Percentiles rank a stretch among this genome's conserved stretches.
Conservation (phyloP, 2,797 vertebrate genomes). For the Pseudotriccus pelzelni region DNA sequence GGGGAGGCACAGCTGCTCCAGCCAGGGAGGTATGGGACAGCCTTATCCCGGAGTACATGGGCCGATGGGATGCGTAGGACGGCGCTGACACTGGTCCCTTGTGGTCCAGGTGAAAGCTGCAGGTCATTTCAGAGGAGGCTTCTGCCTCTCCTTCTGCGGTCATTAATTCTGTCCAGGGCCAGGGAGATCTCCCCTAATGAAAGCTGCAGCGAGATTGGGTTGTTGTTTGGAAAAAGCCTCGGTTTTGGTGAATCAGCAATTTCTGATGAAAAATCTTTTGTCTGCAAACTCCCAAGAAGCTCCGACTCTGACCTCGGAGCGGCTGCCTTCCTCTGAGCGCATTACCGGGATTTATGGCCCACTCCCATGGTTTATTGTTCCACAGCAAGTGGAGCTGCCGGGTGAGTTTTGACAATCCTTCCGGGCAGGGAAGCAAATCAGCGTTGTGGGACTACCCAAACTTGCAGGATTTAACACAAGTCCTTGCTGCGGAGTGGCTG, state of each 20-base stretch:
- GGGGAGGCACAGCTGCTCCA: fast-evolving
- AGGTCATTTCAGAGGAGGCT: neutral
- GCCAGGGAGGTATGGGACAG: neutral
- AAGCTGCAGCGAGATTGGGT: constrained; percentile 17
- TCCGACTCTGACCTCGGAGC: neutral
- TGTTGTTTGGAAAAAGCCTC: constrained; percentile 35
- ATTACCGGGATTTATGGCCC: constrained; percentile 45
- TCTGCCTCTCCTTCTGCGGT: neutral
- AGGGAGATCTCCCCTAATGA: constrained; percentile 27
- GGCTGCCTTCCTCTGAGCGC: neutral
- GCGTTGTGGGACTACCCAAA: neutral
- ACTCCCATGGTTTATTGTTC: constrained; percentile 53
- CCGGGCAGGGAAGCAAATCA: neutral
- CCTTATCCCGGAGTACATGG: fast-evolving
- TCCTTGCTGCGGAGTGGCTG: neutral
- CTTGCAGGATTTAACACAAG: neutral
- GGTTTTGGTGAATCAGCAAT: constrained; percentile 52
- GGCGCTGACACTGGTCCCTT: neutral
- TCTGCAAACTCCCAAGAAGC: constrained; percentile 56
- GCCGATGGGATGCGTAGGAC: fast-evolving
- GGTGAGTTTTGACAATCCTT: constrained; percentile 27
- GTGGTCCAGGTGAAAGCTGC: neutral
- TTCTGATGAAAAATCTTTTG: constrained; percentile 62
- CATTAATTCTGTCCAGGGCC: constrained; percentile 34
- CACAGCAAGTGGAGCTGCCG: neutral